Evolutionary conservation across 2,113 vertebrate species (phyloP).

Genomic region (Phalacrocorax pelagicus): DNA sequence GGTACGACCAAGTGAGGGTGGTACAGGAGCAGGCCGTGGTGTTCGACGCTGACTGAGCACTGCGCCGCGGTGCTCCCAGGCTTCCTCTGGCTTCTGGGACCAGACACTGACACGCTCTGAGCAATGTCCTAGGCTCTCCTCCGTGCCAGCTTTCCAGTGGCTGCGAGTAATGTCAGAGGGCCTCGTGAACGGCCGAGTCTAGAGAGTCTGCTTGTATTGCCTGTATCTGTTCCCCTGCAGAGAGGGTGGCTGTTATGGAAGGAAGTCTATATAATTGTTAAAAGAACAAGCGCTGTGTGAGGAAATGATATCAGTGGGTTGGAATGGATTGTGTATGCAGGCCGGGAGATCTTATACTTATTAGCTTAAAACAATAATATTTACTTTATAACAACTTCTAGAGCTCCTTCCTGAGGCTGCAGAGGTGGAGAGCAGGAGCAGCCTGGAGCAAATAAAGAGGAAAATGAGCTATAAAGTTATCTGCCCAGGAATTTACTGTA

Average conservation of each 20-base stretch:
- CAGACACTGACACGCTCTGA: accelerated
- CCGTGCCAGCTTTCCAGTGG: not conserved
- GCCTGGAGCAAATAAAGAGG: not conserved
- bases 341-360: not conserved
- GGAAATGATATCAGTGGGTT: not conserved
- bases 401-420: not conserved
- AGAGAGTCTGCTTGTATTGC: too few relatives aligned
- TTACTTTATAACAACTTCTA: not conserved
- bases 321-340: not conserved
- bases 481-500: not conserved
- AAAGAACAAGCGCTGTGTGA: not conserved
- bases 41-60: too few relatives aligned
- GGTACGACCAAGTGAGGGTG: not conserved
- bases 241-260: not conserved
- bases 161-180: accelerated
- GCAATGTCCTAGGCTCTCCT: accelerated
- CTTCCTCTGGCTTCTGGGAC: not conserved
- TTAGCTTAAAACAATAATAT: not conserved
- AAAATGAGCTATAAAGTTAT: not conserved
- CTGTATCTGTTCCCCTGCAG: not conserved
- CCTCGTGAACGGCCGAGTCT: too few relatives aligned
- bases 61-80: not conserved
- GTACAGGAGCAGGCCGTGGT: accelerated
- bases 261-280: not conserved
- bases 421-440: not conserved